Evolutionary conservation across 2,113 vertebrate genomes (phyloP), one percentile per base, ranked within the genome.

Genomic region (Puntigrus tetrazona): DNA sequence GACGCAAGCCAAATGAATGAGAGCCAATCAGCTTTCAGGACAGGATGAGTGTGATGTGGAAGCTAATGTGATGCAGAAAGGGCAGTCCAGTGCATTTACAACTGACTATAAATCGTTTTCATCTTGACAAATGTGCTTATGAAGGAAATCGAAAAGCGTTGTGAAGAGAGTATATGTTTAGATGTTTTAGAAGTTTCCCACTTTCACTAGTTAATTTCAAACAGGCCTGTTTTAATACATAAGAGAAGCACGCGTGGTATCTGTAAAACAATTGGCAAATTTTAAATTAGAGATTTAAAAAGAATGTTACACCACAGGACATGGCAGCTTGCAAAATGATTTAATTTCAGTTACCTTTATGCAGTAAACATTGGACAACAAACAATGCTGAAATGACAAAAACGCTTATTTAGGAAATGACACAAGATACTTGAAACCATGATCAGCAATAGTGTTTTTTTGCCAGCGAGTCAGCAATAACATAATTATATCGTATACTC

Each of bases 31-130:
- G 65, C 11, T 41, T 11, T 6, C 36, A 47, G 81, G 29, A 88
- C 36, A 41, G 25, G 45, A 41, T 52, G 43, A 81, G 85, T 91
- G 91, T 93, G 92, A 90, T 87, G 78, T 36, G 91, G 90, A 90
- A 93, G 90, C 92, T 92, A 91, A 93, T 91, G 88, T 86, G 87
- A 83, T 91, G 75, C 75, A 83, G 84, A 75, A 69, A 89, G 87
- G 77, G 89, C 87, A 89, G 77, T 52, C 70, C 67, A 83, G 70
- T 78, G 73, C 77, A 78, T 90, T 88, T 65, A 81, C n/a, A 87
- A 89, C 67, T 83, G 73, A 47, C 20, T 73, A 31, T 41, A 29
- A 77, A n/a, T 4, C n/a, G 7, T 3, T 29, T 18, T 41, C 22
- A 9, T 22, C 22, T 65, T 43, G 14, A 43, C 1, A 6, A 7